These are phyloP conservation scores for Lepeophtheirus salmonis DNA, from an alignment of 1,140 invertebrate species.

Conservation along the genomic window DNA sequence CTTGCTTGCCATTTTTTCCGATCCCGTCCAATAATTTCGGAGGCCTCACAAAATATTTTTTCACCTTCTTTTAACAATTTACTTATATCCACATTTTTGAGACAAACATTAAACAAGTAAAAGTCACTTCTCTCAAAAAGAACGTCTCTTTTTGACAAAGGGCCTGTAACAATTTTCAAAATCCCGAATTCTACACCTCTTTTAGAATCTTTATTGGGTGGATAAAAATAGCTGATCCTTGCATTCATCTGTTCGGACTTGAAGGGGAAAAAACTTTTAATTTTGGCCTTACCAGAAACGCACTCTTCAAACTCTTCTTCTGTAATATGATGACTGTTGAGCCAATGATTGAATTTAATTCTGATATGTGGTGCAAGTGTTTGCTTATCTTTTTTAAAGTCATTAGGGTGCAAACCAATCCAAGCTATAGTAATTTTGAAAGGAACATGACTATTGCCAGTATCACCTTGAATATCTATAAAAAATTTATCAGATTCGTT, in stretches of 20 bases:
- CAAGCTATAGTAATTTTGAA: slow-evolving; percentile 2
- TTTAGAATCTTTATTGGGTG: background rate
- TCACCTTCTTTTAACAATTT: slow-evolving; percentile 9
- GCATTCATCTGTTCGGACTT: background rate
- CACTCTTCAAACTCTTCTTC: background rate
- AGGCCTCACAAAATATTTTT: slow-evolving; percentile 4
- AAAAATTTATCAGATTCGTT: slow-evolving; percentile 1
- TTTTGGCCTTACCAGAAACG: background rate
- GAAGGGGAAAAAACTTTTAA: slow-evolving; percentile 11
- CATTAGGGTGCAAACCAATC: slow-evolving; percentile 4
- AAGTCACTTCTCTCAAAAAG: slow-evolving; percentile 1
- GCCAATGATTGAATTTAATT: background rate
- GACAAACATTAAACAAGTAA: background rate
- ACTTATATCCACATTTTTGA: background rate
- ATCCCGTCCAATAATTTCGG: slow-evolving; percentile 3
- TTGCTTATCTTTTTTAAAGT: background rate
- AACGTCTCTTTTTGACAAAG: slow-evolving; percentile 4
- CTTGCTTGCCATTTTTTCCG: background rate
- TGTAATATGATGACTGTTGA: background rate
- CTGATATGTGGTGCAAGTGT: background rate
- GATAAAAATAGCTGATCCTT: slow-evolving; percentile 1
- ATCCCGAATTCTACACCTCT: slow-evolving; percentile 1
- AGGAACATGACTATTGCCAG: slow-evolving; percentile 1
- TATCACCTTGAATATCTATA: background rate
- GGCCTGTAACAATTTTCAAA: background rate